Conservation (phyloP, 2,888 invertebrate species). For the Trichacis sp. region DNA sequence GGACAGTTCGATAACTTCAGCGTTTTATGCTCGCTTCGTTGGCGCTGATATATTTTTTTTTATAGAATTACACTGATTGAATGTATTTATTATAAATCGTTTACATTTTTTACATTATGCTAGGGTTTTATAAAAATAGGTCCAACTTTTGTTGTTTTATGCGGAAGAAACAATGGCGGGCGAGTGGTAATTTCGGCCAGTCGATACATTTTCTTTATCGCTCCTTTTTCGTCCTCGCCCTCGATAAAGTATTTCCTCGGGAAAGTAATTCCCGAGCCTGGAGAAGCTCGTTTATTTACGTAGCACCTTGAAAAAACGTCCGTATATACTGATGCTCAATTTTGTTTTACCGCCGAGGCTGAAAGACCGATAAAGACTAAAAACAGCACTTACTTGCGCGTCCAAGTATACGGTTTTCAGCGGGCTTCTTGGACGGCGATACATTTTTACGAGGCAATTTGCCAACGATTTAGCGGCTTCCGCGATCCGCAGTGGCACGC, state of each 20-base stretch:
- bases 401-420: constrained; percentile 35
- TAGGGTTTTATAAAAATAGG: no score
- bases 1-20: no score
- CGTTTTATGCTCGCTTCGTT: no score
- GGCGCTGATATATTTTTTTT: no score
- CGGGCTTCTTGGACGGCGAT: constrained; percentile 42
- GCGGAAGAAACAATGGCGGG: neutral
- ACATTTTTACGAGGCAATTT: constrained; percentile 55
- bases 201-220: constrained; percentile 11
- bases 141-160: neutral
- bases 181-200: neutral
- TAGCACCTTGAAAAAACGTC: constrained; percentile 24
- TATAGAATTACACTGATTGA: no score
- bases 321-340: constrained; percentile 30
- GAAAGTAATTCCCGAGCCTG: constrained; percentile 25
- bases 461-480: constrained; percentile 49
- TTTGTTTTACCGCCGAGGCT: constrained; percentile 27
- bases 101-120: no score
- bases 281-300: constrained; percentile 34
- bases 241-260: constrained; percentile 26
- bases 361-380: constrained; percentile 29
- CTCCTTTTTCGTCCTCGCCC: constrained; percentile 8
- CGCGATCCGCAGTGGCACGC: constrained; percentile 46
- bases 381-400: constrained; percentile 42
- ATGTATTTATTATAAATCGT: no score